Percentiles rank a stretch among this genome's conserved stretches.
These are phyloP conservation scores for Platalea minor DNA, from an alignment of 2,797 vertebrate species.

Conservation along the genomic window DNA sequence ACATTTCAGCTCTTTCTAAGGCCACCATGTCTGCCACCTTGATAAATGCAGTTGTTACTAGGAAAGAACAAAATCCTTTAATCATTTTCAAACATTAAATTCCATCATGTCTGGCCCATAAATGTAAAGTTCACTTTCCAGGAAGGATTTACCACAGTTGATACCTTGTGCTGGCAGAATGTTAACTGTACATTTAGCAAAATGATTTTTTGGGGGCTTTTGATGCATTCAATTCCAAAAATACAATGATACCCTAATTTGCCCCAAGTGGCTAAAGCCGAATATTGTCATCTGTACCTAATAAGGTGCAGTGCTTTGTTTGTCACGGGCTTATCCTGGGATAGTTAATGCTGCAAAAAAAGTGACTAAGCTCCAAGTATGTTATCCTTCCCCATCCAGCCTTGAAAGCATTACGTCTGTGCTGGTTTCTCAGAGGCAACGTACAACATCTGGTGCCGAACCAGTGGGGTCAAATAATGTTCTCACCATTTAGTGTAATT, in stretches of 20 bases:
- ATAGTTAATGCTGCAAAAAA: background rate
- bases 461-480: constrained; percentile 86
- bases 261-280: background rate
- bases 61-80: constrained; percentile 72
- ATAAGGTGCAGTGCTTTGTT: background rate
- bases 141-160: constrained; percentile 67
- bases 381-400: constrained; percentile 22
- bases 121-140: constrained; percentile 69
- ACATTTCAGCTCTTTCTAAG: constrained; percentile 44
- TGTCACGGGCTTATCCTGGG: background rate
- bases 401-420: constrained; percentile 52
- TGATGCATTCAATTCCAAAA: background rate
- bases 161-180: constrained; percentile 40
- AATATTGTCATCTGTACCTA: constrained; percentile 31
- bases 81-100: constrained; percentile 69
- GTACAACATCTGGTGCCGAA: constrained; percentile 76
- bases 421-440: constrained; percentile 68
- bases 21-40: constrained; percentile 66
- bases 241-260: background rate
- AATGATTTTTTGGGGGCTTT: background rate
- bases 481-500: constrained; percentile 87
- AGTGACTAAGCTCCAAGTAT: background rate
- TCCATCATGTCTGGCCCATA: constrained; percentile 67
- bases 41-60: constrained; percentile 68
- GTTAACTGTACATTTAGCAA: background rate